Percentiles rank a stretch among this genome's conserved stretches.
phyloP scores from a whole-genome alignment of 30 jellyfish, hydroid and myxozoan species.

The Pelagia noctiluca region DNA sequence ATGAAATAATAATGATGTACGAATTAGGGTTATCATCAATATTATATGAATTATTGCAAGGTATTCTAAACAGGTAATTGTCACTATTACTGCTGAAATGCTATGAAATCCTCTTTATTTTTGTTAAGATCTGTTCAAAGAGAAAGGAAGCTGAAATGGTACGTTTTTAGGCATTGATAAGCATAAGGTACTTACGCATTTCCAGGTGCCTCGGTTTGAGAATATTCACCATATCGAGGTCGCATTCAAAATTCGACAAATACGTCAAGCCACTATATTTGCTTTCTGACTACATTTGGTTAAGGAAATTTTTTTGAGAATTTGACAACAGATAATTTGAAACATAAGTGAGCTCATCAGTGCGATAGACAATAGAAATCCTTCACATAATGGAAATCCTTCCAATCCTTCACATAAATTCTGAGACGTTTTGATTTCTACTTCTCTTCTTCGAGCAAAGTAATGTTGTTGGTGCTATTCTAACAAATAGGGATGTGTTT shows the following conservation, averaged over 20 bases:
- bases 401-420: too few species aligned
- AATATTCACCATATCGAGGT: constrained; percentile 66
- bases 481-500: too few species aligned
- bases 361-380: too few species aligned
- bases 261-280: constrained; percentile 68
- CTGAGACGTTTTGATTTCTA: too few species aligned
- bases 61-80: not conserved
- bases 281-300: constrained; percentile 59
- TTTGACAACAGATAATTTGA: not conserved
- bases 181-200: constrained; percentile 58
- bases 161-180: not conserved
- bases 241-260: constrained; percentile 49
- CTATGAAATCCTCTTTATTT: not conserved
- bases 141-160: not conserved
- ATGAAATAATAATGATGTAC: not conserved
- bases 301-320: not conserved
- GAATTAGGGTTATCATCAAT: not conserved
- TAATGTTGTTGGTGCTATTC: too few species aligned
- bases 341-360: too few species aligned
- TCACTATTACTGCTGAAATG: not conserved
- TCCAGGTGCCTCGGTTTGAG: constrained; percentile 84
- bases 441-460: too few species aligned
- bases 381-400: too few species aligned
- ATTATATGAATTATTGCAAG: not conserved
- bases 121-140: not conserved